A percentile compares a stretch with the other conserved stretches of the same genome.
phyloP scores from a whole-genome alignment of 1,140 invertebrate genomes.

The Nasonia longicornis region DNA sequence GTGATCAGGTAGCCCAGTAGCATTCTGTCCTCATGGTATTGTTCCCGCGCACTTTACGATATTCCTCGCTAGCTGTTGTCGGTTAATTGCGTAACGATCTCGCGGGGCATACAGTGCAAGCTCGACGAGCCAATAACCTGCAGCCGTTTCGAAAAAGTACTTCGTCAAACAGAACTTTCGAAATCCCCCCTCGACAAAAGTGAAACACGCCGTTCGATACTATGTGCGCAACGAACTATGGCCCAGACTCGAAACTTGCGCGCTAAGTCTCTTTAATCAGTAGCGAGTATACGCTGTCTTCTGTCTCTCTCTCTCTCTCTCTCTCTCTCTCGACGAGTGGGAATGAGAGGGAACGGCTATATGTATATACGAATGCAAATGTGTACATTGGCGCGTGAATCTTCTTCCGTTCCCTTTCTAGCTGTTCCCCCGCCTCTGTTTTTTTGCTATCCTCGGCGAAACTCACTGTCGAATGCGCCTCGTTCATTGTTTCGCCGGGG shows the following conservation, averaged over 20 bases:
- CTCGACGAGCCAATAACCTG: too few relatives aligned
- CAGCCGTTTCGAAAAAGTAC: not conserved
- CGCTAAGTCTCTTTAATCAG: slow-evolving; percentile 22
- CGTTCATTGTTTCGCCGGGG: not conserved
- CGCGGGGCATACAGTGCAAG: too few relatives aligned
- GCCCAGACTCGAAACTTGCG: not conserved
- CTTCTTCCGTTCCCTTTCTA: not conserved
- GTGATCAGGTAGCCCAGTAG: slow-evolving; percentile 55
- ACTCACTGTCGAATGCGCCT: not conserved
- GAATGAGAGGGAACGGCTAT: not conserved
- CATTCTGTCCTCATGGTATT: slow-evolving; percentile 47
- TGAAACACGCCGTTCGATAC: not conserved
- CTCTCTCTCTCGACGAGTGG: too few relatives aligned
- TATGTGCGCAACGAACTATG: not conserved
- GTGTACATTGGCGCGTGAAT: not conserved
- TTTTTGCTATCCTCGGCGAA: not conserved
- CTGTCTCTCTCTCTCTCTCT: too few relatives aligned
- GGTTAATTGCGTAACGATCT: not conserved
- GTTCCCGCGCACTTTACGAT: not conserved
- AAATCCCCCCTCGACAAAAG: not conserved
- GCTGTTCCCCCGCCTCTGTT: too few relatives aligned
- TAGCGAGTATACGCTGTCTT: not conserved
- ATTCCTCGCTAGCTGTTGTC: not conserved
- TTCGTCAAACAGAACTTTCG: not conserved
- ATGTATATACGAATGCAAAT: not conserved